These are phyloP conservation scores for Thecophora atra DNA, from an alignment of 2,888 invertebrate genomes.

Conservation along the genomic window DNA sequence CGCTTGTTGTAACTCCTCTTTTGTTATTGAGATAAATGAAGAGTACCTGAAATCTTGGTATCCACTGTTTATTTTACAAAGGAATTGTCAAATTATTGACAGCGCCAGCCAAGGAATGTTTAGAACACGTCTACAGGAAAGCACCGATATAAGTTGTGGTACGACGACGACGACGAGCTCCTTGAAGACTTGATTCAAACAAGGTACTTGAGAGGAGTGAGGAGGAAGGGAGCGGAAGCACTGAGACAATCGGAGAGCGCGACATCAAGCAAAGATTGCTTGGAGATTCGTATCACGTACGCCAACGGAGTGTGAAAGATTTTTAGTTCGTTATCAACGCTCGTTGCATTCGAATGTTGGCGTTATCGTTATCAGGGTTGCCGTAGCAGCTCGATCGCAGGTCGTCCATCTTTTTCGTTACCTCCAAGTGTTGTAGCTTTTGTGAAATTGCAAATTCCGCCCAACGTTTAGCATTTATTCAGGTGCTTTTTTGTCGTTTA, in stretches of 20 bases:
- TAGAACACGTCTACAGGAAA: not conserved
- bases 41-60: too few relatives aligned
- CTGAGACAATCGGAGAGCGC: not conserved
- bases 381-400: not conserved
- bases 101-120: not conserved
- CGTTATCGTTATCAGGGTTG: conserved; percentile 30
- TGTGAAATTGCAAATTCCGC: conserved; percentile 1
- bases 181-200: not conserved
- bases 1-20: too few relatives aligned
- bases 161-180: too few relatives aligned
- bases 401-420: not conserved
- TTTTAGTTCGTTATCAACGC: conserved; percentile 34
- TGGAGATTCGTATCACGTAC: conserved; percentile 42
- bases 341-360: conserved; percentile 33
- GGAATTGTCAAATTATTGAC: conserved; percentile 26
- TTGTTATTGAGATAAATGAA: too few relatives aligned
- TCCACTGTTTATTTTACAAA: not conserved
- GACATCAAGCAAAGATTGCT: conserved; percentile 5
- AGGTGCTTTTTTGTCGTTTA: conserved; percentile 17
- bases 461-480: conserved; percentile 15
- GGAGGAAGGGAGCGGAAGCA: not conserved
- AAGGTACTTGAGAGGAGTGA: not conserved
- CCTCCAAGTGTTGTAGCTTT: not conserved
- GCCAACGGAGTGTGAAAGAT: conserved; percentile 41
- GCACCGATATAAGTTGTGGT: conserved; percentile 4